These are phyloP conservation scores for Onychostoma macrolepis DNA, from an alignment of 2,113 vertebrate species.

Conservation along the genomic window DNA sequence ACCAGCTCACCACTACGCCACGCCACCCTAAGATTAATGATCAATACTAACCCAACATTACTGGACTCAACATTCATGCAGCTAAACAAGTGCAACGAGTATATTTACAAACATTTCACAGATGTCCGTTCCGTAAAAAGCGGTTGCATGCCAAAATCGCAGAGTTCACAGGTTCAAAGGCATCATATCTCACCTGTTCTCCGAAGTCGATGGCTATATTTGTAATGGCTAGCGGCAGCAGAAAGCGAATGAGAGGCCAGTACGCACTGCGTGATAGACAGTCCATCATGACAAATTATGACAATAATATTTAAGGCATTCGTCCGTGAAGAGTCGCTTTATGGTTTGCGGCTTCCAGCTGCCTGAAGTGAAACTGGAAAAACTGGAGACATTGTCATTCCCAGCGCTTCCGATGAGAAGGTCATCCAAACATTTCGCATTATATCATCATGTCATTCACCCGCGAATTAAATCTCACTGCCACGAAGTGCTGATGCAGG, in stretches of 20 bases:
- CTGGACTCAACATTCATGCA: not conserved
- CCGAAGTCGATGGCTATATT: constrained; percentile 97
- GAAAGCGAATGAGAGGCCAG: constrained; percentile 93
- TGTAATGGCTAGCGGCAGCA: constrained; percentile 93
- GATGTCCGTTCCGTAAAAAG: not conserved
- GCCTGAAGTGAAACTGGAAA: constrained; percentile 12
- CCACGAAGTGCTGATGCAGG: not conserved
- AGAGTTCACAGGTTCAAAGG: not conserved
- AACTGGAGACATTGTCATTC: not conserved
- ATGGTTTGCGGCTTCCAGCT: not conserved
- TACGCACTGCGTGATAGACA: constrained; percentile 90
- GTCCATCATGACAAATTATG: constrained; percentile 87
- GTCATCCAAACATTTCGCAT: constrained; percentile 62
- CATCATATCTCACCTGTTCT: constrained; percentile 82
- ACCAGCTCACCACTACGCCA: not conserved
- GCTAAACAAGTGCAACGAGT: not conserved
- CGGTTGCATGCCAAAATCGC: not conserved
- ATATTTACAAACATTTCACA: not conserved
- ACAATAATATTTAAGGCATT: constrained; percentile 7
- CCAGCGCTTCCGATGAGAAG: constrained; percentile 56
- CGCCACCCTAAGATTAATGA: not conserved
- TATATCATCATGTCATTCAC: not conserved
- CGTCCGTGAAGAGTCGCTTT: not conserved
- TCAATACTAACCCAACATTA: not conserved
- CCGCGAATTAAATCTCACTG: not conserved